Base-by-base conservation (phyloP, 2,797 vertebrate genomes). In the Jordanella pulchra region DNA sequence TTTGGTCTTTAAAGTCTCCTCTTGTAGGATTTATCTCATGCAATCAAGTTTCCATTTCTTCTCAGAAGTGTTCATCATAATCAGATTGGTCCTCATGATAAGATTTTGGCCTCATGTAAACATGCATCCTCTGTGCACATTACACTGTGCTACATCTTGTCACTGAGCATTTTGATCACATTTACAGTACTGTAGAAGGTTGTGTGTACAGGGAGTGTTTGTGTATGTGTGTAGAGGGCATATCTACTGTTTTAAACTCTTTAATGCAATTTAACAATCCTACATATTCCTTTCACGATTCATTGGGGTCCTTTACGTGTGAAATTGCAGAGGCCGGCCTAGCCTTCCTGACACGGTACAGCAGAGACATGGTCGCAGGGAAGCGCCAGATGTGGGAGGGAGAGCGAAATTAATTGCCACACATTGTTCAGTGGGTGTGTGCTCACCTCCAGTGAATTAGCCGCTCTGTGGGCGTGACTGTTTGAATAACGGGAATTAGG, bases 261-360 rank as follows among this genome's bases (percentile, higher is more conserved):
- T 94, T 94, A 94, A 95, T 94, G 92, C 94, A 94, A 95, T 95
- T 95, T 95, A 94, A 92, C 94, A 95, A 93, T 92, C 90, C 84
- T 91, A 90, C 89, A 71, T 93, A 93, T 92, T 91, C 91, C 90
- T 84, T 94, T 94, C 91, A 93, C 93, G 93, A 93, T 93, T 94
- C 94, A 94, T 94, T 94, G 92, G 89, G 90, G 90, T 89, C 90
- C 90, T 81, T 72, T 89, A 89, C 89, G 88, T 93, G 93, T 94
- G 91, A 93, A 94, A 93, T 93, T 89, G 89, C 84, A 48, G 86
- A 84, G 84, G 85, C 90, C 82, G 78, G 89, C 82, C 82, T 75
- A 81, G 85, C 81, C 71, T 71, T 82, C 58, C 80, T 89, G 77
- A 84, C 84, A 80, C 82, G 79, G 73, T 84, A 17, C 87, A 88